These are phyloP conservation scores for Candoia aspera DNA, from an alignment of 2,113 vertebrate species.

Conservation along the genomic window DNA sequence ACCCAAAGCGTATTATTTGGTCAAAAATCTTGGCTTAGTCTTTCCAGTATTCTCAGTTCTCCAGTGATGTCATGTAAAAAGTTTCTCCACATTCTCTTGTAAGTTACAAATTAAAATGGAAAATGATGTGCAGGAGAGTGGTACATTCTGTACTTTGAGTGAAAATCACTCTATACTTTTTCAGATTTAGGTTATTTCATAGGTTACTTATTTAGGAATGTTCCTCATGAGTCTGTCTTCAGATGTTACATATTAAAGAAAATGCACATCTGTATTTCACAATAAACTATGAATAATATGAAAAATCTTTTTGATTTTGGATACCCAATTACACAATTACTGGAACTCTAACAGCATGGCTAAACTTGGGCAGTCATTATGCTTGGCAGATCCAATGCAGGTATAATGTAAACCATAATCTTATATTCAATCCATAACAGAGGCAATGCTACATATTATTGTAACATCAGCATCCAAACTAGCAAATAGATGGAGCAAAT, in stretches of 20 bases:
- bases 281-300: neutral
- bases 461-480: neutral
- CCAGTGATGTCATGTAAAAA: constrained; percentile 45
- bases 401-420: neutral
- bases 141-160: constrained; percentile 63
- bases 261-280: neutral
- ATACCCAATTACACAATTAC: neutral
- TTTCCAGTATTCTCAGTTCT: constrained; percentile 45
- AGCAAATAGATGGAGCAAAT: neutral
- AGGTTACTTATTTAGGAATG: constrained; percentile 32
- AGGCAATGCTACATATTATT: neutral
- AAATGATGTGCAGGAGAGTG: constrained; percentile 34
- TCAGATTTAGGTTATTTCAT: constrained; percentile 40
- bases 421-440: neutral
- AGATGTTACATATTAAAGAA: constrained; percentile 25
- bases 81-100: constrained; percentile 32
- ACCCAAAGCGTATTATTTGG: neutral
- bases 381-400: neutral
- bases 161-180: constrained; percentile 46
- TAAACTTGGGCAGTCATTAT: neutral
- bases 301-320: constrained; percentile 27
- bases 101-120: constrained; percentile 41
- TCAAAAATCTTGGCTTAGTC: neutral
- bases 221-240: constrained; percentile 19
- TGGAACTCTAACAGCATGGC: neutral